Evolutionary conservation across 2,113 vertebrate species (phyloP).

Genomic region (Glaucidium brasilianum): DNA sequence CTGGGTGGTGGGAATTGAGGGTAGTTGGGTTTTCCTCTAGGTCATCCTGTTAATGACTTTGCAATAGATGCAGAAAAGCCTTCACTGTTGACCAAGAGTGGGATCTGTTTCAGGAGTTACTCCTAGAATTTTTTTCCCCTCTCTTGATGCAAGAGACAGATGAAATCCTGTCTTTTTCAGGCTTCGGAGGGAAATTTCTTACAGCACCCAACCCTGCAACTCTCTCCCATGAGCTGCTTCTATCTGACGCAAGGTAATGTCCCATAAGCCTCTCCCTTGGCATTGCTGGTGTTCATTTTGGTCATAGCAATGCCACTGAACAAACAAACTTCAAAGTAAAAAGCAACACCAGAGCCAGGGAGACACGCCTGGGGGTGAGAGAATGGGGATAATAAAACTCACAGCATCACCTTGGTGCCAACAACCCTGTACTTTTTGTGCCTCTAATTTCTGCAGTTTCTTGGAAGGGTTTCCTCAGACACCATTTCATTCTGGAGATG

Average conservation of each 20-base stretch:
- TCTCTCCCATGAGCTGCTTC: background rate
- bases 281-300: background rate
- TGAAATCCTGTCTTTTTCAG: background rate
- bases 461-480: background rate
- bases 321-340: constrained; percentile 47
- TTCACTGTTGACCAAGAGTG: background rate
- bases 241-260: background rate
- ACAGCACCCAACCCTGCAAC: background rate
- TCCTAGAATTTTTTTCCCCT: background rate
- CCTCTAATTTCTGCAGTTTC: background rate
- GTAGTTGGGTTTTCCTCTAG: background rate
- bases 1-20: background rate
- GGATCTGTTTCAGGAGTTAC: background rate
- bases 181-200: background rate
- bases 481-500: background rate
- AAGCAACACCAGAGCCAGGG: background rate
- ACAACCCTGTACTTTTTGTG: background rate
- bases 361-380: background rate
- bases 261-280: constrained; percentile 2
- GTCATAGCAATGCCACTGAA: constrained; percentile 9
- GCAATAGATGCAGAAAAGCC: background rate
- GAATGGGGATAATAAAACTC: constrained; percentile 3
- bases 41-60: background rate
- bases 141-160: background rate
- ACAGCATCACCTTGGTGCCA: background rate